Evolutionary conservation across 2,888 invertebrate species (phyloP), one percentile per base, ranked within the genome.

Genomic region (Cyclophora punctaria): DNA sequence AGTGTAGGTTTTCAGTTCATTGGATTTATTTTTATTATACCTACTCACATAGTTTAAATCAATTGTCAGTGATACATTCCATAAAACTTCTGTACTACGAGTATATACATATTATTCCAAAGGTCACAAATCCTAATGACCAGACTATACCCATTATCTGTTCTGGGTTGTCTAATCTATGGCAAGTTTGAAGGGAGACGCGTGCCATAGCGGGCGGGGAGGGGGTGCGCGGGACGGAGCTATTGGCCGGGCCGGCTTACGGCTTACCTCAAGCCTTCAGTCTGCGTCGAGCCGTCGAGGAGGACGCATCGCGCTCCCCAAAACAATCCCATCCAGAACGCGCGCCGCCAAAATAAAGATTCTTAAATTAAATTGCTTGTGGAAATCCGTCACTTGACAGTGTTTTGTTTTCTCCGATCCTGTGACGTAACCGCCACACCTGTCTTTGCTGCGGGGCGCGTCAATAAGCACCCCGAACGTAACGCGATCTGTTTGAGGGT

Each of bases 181-280:
- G 70, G 54, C 63, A 62, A 63, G 62, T 67, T 64, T 60, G 60
- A 59, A 68, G 67, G 66, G 67, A 71, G 76, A 69, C 71, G 75
- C 73, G 75, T 75, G 81, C 81, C 83, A 34, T 44, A 82, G 68
- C 72, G 71, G 62, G 67, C 67, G 62, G 56, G 67, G 57, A 58
- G 68, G 59, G 71, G 66, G 56, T 7, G 44, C 44, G 44, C 33
- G 44, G 58, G 64, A 66, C 58, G 59, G 59, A 56, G 55, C 66
- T 62, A 71, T 69, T 73, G 73, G 78, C 81, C 80, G 78, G 70
- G 75, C 70, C 78, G 71, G 76, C 71, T 66, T 62, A 53, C 78
- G 71, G 76, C 71, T 66, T 62, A 53, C 71, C 68, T 53, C 68
- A 64, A 80, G 78, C 80, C 82, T 78, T 78, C 76, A 85, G 86